Conservation (phyloP, 1,140 invertebrate genomes). For the Camponotus vicinus region DNA sequence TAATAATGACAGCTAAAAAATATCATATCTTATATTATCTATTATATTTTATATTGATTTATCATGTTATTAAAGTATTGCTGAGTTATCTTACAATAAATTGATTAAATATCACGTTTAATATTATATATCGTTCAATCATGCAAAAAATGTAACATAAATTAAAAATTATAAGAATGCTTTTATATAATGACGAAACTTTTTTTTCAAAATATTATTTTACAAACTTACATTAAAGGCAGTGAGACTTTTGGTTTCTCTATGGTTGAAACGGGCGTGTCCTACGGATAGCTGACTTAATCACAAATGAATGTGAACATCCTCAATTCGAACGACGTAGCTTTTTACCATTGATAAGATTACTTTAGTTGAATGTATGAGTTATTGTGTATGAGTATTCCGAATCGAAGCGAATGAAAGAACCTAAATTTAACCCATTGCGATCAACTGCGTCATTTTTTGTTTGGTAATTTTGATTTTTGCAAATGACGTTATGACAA, state of each 20-base stretch:
- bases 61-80: not conserved
- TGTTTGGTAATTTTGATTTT: not conserved
- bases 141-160: not conserved
- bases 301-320: not conserved
- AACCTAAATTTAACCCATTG: constrained; percentile 26
- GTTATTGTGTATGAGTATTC: not conserved
- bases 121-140: not conserved
- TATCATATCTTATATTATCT: not conserved
- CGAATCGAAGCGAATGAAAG: not conserved
- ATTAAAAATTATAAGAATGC: not conserved
- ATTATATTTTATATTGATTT: not conserved
- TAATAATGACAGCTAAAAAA: not conserved
- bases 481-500: no score
- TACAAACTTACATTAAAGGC: constrained; percentile 2
- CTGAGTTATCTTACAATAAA: not conserved
- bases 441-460: not conserved
- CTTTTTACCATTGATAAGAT: constrained; percentile 37
- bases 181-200: not conserved
- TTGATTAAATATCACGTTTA: not conserved
- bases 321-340: not conserved
- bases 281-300: not conserved
- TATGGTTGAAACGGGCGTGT: not conserved
- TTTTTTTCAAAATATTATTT: not conserved
- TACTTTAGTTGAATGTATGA: not conserved
- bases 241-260: not conserved